Evolutionary conservation across 2,888 invertebrate genomes (phyloP), one percentile per base, ranked within the genome.

Genomic region (Caenorhabditis sp.): DNA sequence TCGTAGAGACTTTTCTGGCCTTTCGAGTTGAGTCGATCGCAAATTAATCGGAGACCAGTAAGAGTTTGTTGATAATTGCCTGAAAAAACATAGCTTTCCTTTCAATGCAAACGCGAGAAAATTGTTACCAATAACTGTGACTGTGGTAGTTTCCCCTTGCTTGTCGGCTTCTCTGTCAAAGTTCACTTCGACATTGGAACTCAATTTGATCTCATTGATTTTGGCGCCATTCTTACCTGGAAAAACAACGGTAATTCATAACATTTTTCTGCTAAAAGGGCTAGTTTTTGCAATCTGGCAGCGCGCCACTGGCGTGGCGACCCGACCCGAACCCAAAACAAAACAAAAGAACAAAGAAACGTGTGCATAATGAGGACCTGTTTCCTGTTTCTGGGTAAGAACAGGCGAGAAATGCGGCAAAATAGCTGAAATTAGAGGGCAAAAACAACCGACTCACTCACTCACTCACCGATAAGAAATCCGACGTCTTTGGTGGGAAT

Each of bases 171-270:
- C 37, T 2, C 44, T 67, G 9, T 80, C 74, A 18, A 80, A 69
- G 44, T 74, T 64, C 20, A 80, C 58, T 6, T 80, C 74, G 9
- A 80, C 74, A 65, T 69, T 69, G 0, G 74, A 55, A 64, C 44
- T 67, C 69, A 69, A 28, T 28, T 74, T 80, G 64, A 81, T 81
- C 60, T 81, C 76, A 32, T 76, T 70, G 37, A 81, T 70, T 77
- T 81, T 81, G n/a, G 70, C 64, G 50, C 81, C 81, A 53, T 79
- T 64, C 51, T 71, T 70, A 51, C 78, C 78, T 79, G 69, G 47
- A 58, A 67, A 35, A 53, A 67, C 58, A 51, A 61, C 35, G 26
- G 13, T n/a, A 47, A 28, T 32, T 32, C 32, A 32, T 32, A 64
- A 58, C 65, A 37, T 58, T 47, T 72, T 65, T 62, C 64, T 58